A percentile compares a stretch with the other conserved stretches of the same genome.
Evolutionary conservation across 1,140 invertebrate species (phyloP).

Genomic region (Nomia melanderi): DNA sequence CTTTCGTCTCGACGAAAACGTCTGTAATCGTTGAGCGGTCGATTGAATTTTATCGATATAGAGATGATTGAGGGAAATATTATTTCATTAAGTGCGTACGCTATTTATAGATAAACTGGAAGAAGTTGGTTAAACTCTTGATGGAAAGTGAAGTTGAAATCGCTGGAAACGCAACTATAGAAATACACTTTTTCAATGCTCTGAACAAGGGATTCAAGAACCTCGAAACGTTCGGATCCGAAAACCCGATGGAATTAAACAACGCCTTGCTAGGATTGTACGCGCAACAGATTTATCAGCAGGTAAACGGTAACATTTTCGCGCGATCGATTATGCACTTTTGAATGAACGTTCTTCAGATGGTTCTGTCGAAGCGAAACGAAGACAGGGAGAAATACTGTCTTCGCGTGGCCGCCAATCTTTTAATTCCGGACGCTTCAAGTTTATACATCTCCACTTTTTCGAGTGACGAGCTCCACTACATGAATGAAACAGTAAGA

Average conservation of each 20-base stretch:
- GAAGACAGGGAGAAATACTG: conserved; percentile 61
- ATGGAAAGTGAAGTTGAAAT: conserved; percentile 20
- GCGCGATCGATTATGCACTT: not conserved
- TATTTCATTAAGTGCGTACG: not conserved
- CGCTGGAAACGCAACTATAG: not conserved
- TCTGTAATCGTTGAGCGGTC: not conserved
- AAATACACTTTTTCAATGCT: conserved; percentile 60
- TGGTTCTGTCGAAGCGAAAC: conserved; percentile 48
- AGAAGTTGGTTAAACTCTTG: conserved; percentile 41
- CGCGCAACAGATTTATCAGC: conserved; percentile 62
- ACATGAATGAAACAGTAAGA: conserved; percentile 60
- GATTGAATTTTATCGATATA: not conserved
- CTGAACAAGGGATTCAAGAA: conserved; percentile 43
- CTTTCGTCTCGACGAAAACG: too few species aligned
- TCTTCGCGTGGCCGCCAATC: conserved; percentile 48
- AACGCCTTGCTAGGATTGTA: conserved; percentile 68
- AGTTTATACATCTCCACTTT: conserved; percentile 69
- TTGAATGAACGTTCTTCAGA: conserved; percentile 39
- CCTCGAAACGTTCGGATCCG: conserved; percentile 27
- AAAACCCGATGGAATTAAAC: conserved; percentile 34
- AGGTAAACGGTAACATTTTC: conserved; percentile 55
- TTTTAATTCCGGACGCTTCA: conserved; percentile 64
- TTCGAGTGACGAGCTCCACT: conserved; percentile 47
- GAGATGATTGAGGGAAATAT: too few species aligned
- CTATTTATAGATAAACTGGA: conserved; percentile 60